Conservation (phyloP, 2,797 vertebrate species). For the Eptatretus atami region DNA sequence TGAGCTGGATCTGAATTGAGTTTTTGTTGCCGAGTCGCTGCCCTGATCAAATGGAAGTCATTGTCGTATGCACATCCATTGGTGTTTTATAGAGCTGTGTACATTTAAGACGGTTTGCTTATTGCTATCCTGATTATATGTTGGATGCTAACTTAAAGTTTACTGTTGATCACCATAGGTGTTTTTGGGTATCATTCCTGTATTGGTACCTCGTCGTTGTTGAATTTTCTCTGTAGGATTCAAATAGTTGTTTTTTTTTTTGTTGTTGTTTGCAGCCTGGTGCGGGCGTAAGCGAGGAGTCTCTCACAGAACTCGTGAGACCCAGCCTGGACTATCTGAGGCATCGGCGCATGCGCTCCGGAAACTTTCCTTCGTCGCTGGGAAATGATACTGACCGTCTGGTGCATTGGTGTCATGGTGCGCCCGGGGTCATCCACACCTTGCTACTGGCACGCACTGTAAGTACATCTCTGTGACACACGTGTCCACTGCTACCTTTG, state of each 20-base stretch:
- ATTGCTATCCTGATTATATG: background rate
- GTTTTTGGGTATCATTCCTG: background rate
- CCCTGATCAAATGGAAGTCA: too few relatives aligned
- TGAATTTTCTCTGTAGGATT: too few relatives aligned
- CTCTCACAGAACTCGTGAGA: slow-evolving; percentile 36
- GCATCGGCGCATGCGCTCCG: slow-evolving; percentile 67
- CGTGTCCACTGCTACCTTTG: background rate
- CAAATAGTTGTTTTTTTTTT: background rate
- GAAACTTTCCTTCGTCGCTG: slow-evolving; percentile 68
- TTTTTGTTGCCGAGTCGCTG: too few relatives aligned
- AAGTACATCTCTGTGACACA: slow-evolving; percentile 12
- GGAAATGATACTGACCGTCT: slow-evolving; percentile 76
- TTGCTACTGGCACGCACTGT: slow-evolving; percentile 58
- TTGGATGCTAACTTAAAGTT: background rate
- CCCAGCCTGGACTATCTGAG: slow-evolving; percentile 73
- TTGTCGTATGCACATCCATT: too few relatives aligned
- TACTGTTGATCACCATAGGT: background rate
- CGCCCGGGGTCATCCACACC: slow-evolving; percentile 53
- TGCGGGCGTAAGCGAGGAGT: slow-evolving; percentile 30
- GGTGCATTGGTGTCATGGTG: slow-evolving; percentile 88
- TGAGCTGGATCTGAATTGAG: too few relatives aligned
- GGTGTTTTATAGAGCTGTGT: background rate
- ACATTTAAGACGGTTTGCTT: background rate
- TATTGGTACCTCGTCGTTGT: too few relatives aligned
- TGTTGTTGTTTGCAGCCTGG: slow-evolving; percentile 22